Percentiles rank a stretch among this genome's conserved stretches.
phyloP scores from a whole-genome alignment of 1,140 invertebrate species.

The Mactra quadrangularis region DNA sequence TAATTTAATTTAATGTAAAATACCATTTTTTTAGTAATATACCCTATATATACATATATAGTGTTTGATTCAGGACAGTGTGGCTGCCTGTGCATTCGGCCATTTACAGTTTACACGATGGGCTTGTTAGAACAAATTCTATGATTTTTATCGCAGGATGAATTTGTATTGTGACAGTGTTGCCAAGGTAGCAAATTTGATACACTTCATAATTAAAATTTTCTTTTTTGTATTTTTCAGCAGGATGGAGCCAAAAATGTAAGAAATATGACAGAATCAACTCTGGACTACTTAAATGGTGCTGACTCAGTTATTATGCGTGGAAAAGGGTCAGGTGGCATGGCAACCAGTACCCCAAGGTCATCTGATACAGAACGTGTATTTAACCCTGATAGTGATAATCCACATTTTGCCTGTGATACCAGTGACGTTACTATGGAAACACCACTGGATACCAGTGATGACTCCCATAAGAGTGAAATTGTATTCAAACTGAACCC shows the following conservation, averaged over 20 bases:
- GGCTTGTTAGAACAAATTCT: too few species aligned
- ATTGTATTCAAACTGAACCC: conserved; percentile 22
- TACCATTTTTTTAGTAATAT: too few species aligned
- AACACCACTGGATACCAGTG: conserved; percentile 12
- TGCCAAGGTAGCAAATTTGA: too few species aligned
- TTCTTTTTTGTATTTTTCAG: conserved; percentile 61
- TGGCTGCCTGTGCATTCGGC: too few species aligned
- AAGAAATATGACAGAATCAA: conserved; percentile 70
- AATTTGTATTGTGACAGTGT: too few species aligned
- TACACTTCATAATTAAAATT: too few species aligned
- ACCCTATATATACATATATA: too few species aligned
- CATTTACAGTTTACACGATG: too few species aligned
- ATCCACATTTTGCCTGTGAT: conserved; percentile 29
- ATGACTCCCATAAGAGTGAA: conserved; percentile 56
- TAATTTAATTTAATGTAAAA: too few species aligned
- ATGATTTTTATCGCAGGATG: too few species aligned
- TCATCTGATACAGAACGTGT: conserved; percentile 3
- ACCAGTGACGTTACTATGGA: conserved; percentile 39
- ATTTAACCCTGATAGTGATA: conserved; percentile 49
- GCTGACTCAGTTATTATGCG: conserved; percentile 73
- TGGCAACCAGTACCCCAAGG: conserved; percentile 64
- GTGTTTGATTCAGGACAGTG: too few species aligned
- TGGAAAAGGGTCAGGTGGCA: conserved; percentile 41
- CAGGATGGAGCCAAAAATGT: conserved; percentile 72
- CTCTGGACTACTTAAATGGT: conserved; percentile 71